Evolutionary conservation across 2,113 vertebrate genomes (phyloP).

Genomic region (Mormyrus iriodes): DNA sequence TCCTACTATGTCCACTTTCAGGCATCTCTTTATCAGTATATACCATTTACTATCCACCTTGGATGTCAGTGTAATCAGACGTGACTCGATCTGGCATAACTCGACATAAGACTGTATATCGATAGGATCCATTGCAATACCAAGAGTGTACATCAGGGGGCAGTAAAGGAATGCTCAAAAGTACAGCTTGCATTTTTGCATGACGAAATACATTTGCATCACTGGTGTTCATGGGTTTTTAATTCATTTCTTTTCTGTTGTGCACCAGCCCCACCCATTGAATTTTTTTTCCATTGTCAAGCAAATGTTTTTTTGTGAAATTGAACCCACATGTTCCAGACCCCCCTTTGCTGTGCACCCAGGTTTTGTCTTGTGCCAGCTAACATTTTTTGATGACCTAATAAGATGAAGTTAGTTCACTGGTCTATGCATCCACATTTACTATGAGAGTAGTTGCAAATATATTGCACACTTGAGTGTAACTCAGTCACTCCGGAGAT

Average conservation of each 20-base stretch:
- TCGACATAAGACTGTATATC: background rate
- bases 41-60: background rate
- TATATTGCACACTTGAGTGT: background rate
- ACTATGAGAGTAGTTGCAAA: background rate
- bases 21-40: background rate
- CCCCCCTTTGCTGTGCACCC: background rate
- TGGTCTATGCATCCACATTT: background rate
- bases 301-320: background rate
- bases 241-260: slow-evolving; percentile 7
- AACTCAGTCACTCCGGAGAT: background rate
- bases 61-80: background rate
- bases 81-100: background rate
- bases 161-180: background rate
- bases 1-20: background rate
- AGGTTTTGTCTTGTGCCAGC: background rate
- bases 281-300: background rate
- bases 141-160: background rate
- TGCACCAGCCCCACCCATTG: background rate
- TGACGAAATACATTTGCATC: background rate
- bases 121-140: background rate
- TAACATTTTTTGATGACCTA: background rate
- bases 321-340: slow-evolving; percentile 10
- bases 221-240: background rate
- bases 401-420: background rate
- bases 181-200: background rate